These are phyloP conservation scores for Pinctada fucata DNA, from an alignment of 2,888 invertebrate genomes.

Conservation along the genomic window DNA sequence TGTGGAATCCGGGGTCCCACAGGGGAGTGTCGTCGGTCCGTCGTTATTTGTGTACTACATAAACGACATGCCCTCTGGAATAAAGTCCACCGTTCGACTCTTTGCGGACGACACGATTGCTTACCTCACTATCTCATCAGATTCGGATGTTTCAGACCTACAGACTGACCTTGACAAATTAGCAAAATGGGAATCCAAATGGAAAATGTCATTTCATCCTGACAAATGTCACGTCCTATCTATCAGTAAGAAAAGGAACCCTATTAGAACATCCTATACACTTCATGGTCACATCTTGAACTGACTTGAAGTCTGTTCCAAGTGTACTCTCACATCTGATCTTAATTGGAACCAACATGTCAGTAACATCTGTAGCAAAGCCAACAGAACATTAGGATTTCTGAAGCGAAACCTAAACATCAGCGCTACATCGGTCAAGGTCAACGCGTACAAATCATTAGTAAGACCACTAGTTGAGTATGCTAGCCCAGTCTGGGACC, in stretches of 20 bases:
- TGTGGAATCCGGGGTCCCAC: constrained; percentile 15
- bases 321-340: constrained; percentile 3
- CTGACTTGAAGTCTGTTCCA: background rate
- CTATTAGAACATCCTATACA: background rate
- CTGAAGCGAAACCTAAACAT: no score
- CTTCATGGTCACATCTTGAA: background rate
- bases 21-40: constrained; percentile 1
- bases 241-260: constrained; percentile 3
- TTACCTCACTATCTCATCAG: constrained; percentile 9
- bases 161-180: background rate
- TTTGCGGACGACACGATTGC: constrained; percentile 27
- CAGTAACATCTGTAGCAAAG: background rate
- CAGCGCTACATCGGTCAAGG: no score
- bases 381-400: background rate
- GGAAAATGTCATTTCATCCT: constrained; percentile 28
- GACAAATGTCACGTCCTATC: constrained; percentile 20
- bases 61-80: background rate
- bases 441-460: no score
- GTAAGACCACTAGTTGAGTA: no score
- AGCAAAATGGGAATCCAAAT: constrained; percentile 19
- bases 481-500: no score
- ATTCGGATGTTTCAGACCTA: background rate
- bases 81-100: constrained; percentile 9
- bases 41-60: constrained; percentile 6
- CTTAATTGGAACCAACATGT: constrained; percentile 15